phyloP scores from a whole-genome alignment of 2,797 vertebrate genomes.

The Philypnodon macrostomus region DNA sequence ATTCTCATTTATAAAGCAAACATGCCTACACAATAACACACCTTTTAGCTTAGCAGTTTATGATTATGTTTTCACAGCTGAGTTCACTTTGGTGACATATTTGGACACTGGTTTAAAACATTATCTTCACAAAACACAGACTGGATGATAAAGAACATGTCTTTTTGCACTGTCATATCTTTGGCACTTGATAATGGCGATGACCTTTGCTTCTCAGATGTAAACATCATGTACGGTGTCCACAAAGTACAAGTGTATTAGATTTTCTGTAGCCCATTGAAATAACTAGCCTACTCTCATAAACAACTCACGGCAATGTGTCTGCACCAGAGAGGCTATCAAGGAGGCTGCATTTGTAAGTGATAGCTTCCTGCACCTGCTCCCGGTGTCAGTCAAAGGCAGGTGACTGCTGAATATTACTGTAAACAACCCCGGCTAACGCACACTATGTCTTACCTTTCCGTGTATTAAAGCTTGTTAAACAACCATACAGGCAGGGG shows the following conservation, averaged over 20 bases:
- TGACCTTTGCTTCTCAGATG: background rate
- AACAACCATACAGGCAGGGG: constrained; percentile 40
- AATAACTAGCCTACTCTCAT: background rate
- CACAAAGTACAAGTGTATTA: background rate
- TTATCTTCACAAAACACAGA: background rate
- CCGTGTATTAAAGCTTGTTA: constrained; percentile 52
- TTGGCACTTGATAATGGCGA: background rate
- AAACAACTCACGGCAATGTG: too few relatives aligned
- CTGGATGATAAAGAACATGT: background rate
- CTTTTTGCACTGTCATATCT: constrained; percentile 2
- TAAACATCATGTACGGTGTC: background rate
- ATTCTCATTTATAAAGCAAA: too few relatives aligned
- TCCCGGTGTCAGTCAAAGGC: background rate
- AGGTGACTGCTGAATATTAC: background rate
- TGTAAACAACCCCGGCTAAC: background rate
- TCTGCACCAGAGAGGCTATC: too few relatives aligned
- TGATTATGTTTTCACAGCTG: too few relatives aligned
- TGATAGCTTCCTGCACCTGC: constrained; percentile 17
- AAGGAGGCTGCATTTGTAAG: background rate
- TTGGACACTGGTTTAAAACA: too few relatives aligned
- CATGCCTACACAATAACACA: too few relatives aligned
- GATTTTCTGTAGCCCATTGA: background rate
- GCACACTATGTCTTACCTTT: constrained; percentile 41
- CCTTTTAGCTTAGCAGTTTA: too few relatives aligned
- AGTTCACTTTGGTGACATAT: too few relatives aligned